Conservation (phyloP, 1,140 invertebrate genomes). For the Scaptomyza hsui region DNA sequence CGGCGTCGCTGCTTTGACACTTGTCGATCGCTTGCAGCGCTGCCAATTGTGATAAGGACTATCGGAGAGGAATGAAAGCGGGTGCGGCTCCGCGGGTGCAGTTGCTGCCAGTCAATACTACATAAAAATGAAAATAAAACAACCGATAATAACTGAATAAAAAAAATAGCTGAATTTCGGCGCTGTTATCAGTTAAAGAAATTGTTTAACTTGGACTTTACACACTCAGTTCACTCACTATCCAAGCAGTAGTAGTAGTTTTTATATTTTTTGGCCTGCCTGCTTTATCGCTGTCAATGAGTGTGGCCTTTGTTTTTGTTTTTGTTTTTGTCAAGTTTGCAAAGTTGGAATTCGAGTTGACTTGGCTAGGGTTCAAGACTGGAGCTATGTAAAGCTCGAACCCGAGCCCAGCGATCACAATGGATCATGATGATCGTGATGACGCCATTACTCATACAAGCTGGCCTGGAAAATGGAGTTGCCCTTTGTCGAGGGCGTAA, state of each 20-base stretch:
- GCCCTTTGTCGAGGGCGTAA: conserved; percentile 50
- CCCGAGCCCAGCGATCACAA: background rate
- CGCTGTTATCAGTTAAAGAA: conserved; percentile 36
- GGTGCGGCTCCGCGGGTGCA: background rate
- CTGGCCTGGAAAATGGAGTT: conserved; percentile 25
- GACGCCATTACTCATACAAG: background rate
- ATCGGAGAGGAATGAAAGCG: conserved; percentile 20
- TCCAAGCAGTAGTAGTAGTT: conserved; percentile 6
- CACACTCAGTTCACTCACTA: conserved; percentile 1
- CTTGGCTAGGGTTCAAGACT: conserved; percentile 25
- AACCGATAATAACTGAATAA: conserved; percentile 40
- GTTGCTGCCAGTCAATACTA: conserved; percentile 24
- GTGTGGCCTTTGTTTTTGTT: conserved; percentile 5
- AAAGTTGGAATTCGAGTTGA: background rate
- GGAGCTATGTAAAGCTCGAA: conserved; percentile 5
- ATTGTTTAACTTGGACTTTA: conserved; percentile 51
- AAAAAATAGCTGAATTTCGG: conserved; percentile 23
- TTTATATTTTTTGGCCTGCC: background rate
- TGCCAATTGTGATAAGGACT: conserved; percentile 39
- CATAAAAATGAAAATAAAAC: conserved; percentile 37
- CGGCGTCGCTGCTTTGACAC: conserved; percentile 33
- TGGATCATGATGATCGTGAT: background rate
- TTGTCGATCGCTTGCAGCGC: conserved; percentile 28
- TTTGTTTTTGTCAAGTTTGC: conserved; percentile 10
- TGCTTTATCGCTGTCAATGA: conserved; percentile 18